Evolutionary conservation across 2,888 invertebrate species (phyloP), one percentile per base, ranked within the genome.

Genomic region (Athalia rosae): DNA sequence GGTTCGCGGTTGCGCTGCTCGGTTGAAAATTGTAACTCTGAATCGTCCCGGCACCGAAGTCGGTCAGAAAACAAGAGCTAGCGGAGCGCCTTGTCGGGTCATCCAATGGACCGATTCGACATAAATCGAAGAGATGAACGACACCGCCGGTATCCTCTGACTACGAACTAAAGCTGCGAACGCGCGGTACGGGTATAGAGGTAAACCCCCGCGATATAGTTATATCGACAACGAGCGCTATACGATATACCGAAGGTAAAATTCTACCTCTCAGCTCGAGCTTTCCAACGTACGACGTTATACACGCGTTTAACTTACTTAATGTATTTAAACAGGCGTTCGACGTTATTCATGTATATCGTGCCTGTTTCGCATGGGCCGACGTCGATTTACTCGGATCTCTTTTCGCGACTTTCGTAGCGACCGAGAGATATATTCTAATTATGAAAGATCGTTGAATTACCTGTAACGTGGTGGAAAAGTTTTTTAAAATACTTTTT

Each of bases 101-200:
- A 84, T 86, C 86, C 83, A 83, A 28, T 83, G 82, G 83, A 81
- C 84, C 85, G 83, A 87, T 88, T 88, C 87, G 85, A 86, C 87
- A 87, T 88, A 89, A 88, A 89, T 89, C 87, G 87, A 85, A 85
- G 88, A 87, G 88, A 89, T 86, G 87, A 86, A 89, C 88, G 86
- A 86, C 81, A 80, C 71, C 86, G 84, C 84, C 28, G 87, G 85
- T 86, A 82, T 74, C 84, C 85, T 83, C 82, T 87, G 86, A 86
- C 85, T 86, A 80, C 77, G 82, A 83, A 28, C 28, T 28, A 28
- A 82, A 62, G 56, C 71, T 53, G 9, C 58, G 45, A 71, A 71
- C 56, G 56, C 56, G 56, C 71, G 76, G 81, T 78, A 62, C 77
- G 81, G 85, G 83, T 86, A 86, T 87, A 87, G 87, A 87, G 87